Evolutionary conservation across 2,797 vertebrate genomes (phyloP), one percentile per base, ranked within the genome.

Genomic region (Poeciliopsis presidionis): DNA sequence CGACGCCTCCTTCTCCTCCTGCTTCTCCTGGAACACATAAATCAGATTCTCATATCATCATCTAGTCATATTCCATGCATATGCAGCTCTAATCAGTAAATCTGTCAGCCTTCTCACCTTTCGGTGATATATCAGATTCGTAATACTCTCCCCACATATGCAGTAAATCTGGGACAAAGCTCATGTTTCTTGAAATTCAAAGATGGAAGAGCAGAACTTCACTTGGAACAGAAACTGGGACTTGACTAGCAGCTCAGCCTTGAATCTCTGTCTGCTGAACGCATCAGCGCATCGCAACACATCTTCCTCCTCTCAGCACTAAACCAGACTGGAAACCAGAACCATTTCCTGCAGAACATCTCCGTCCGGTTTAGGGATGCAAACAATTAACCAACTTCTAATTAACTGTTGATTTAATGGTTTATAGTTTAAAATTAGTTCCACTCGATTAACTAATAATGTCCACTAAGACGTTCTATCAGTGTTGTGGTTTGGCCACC

Each of bases 1-100:
- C 87, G 83, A 87, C 84, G 70, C 90, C 92, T 92, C 90, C 90
- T 84, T 91, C 91, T 87, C 93, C 81, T 88, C 88, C 87, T 91
- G 67, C 25, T 41, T 85, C 86, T 92, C 87, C 92, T 93, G 90
- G 88, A 94, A 93, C 92, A 92, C 93, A 95, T 95, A 95, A 96
- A 96, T 95, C 94, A 94, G 86, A 91, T 93, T 92, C 90, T 92
- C 93, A 91, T 94, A 93, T 95, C 93, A 95, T 95, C 93, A 93
- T 94, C 93, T 94, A 91, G 94, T 95, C 94, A 93, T 89, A 94
- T 95, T 91, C 93, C 84, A 95, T 96, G 94, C 94, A 94, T 94
- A 93, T 89, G 90, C 90, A 91, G 90, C 89, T 85, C 92, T 92
- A 94, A 95, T 95, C 93, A 91, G 92, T 93, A 92, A 95, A 94